Base-by-base conservation (phyloP, 2,888 invertebrate species). In the Dynastes hyllus region DNA sequence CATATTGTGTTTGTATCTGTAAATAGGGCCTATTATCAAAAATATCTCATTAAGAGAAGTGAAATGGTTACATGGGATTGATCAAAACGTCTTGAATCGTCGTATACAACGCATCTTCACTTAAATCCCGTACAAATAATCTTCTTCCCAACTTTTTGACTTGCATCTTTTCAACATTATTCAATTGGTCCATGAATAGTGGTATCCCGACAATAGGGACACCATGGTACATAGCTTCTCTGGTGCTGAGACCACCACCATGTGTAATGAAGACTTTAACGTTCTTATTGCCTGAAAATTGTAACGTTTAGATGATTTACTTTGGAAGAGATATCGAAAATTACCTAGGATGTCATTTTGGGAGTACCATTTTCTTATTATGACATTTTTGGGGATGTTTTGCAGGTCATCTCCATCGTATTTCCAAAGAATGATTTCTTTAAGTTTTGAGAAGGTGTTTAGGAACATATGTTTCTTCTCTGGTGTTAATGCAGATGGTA, bases 321-420 rank as follows among this genome's bases (percentile, higher is more conserved):
- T 45, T 37, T 9, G 45, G 45, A 45, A 45, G 29, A 2, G 29
- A 27, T 61, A 9, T 27, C 11, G 9, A 4, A 13, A 5, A 1
- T 61, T 11, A 70, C 81, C 88, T 58, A 89, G 81, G 58, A 89
- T 83, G 79, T 88, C 88, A 70, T 85, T 86, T 81, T 89, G 89
- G 0, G 88, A 87, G 11, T 87, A 81, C 88, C 88, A 89, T 77
- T 86, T 85, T n/a, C 80, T 79, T 2, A 87, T 71, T 71, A 85
- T 84, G 0, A 89, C 87, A 81, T 89, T 89, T 50, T 81, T 77
- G 0, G 89, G 87, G 22, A 87, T 63, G 69, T 84, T 83, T 2
- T 81, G 65, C 77, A 87, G 78, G 22, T 86, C 86, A 0, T 82
- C 81, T 0, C 32, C 77, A 80, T 86, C 86, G 83, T 84, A 87